These are phyloP conservation scores for Drosophila recens DNA, from an alignment of 2,888 invertebrate genomes.

Conservation along the genomic window DNA sequence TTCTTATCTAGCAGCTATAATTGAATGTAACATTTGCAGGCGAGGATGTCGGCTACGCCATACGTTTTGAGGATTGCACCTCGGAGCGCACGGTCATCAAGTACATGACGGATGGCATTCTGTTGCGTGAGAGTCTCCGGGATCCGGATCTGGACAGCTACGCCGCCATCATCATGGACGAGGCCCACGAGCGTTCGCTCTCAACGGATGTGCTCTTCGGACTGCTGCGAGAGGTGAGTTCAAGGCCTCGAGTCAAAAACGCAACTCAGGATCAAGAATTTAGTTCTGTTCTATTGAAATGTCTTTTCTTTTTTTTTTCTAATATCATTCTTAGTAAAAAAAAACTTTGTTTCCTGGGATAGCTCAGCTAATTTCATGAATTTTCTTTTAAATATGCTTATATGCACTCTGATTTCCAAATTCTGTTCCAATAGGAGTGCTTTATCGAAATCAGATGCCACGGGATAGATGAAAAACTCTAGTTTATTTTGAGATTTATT, in stretches of 20 bases:
- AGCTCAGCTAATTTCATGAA: too few relatives aligned
- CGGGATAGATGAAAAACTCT: too few relatives aligned
- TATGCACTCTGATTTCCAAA: too few relatives aligned
- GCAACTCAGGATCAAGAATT: background rate
- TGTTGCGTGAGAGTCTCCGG: conserved; percentile 96
- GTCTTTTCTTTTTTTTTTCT: too few relatives aligned
- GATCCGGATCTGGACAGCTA: conserved; percentile 99
- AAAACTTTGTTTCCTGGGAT: too few relatives aligned
- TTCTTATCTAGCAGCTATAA: background rate
- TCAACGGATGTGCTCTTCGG: conserved; percentile 99
- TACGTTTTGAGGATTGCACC: conserved; percentile 99
- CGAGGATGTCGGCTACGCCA: conserved; percentile 98
- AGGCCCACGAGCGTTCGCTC: conserved; percentile 99
- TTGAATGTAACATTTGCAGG: conserved; percentile 84
- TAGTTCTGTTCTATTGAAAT: background rate
- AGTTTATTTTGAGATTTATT: background rate
- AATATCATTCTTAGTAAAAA: too few relatives aligned
- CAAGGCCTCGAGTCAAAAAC: background rate
- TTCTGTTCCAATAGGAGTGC: too few relatives aligned
- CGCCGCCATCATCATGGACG: conserved; percentile 99
- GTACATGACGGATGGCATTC: conserved; percentile 99
- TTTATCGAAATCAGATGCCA: too few relatives aligned
- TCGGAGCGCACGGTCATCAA: conserved; percentile 96
- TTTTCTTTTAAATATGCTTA: too few relatives aligned
- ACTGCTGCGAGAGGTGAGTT: conserved; percentile 93